phyloP scores from a whole-genome alignment of 2,113 vertebrate species.

The Trachemys scripta region DNA sequence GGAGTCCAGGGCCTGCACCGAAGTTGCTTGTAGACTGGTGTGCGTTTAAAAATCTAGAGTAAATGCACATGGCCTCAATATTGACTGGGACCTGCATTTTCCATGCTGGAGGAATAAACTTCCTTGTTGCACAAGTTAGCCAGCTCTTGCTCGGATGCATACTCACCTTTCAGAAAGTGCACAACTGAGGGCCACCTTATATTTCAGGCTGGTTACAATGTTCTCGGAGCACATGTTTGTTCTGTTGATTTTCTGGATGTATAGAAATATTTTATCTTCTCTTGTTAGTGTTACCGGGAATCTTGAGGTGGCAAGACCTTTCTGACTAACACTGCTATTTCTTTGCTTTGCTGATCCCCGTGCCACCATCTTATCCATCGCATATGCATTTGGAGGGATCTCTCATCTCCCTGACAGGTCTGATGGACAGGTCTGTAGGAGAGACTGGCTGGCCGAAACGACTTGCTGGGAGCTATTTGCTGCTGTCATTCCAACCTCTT shows the following conservation, averaged over 20 bases:
- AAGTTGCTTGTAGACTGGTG: neutral
- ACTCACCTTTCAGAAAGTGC: neutral
- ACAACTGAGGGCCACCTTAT: neutral
- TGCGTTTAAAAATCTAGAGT: neutral
- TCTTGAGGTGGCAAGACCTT: fast-evolving
- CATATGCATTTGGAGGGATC: neutral
- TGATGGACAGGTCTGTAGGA: neutral
- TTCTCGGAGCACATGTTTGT: neutral
- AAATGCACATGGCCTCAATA: neutral
- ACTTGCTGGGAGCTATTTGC: conserved; percentile 6
- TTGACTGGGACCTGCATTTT: neutral
- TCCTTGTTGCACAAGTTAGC: neutral
- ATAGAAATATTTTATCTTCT: neutral
- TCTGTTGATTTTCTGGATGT: neutral
- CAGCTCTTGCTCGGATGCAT: neutral
- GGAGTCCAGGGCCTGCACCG: neutral
- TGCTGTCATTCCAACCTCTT: conserved; percentile 39
- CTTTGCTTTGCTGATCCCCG: neutral
- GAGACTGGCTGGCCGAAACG: neutral
- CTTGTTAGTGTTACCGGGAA: neutral
- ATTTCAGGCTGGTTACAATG: neutral
- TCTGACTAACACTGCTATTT: neutral
- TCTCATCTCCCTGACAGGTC: neutral
- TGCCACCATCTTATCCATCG: neutral
- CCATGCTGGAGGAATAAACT: too few species aligned